Evolutionary conservation across 2,113 vertebrate genomes (phyloP).

Genomic region (Petaurus breviceps): DNA sequence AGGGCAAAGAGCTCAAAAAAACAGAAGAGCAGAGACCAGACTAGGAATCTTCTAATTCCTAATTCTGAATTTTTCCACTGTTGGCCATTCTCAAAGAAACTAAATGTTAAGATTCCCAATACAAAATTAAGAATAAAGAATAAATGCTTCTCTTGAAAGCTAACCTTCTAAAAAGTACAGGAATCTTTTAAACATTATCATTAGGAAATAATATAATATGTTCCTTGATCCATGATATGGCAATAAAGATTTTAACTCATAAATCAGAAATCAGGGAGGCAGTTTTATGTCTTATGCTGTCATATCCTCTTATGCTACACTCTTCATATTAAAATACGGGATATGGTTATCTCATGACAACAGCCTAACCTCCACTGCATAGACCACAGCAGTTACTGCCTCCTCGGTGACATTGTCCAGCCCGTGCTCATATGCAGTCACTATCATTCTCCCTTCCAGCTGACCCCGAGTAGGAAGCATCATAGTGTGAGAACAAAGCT

Average conservation of each 20-base stretch:
- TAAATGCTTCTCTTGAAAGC: neutral
- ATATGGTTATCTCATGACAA: neutral
- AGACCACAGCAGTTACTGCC: slow-evolving; percentile 89
- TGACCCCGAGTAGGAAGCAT: slow-evolving; percentile 94
- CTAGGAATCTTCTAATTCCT: neutral
- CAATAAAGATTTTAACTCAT: neutral
- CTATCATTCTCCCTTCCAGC: slow-evolving; percentile 97
- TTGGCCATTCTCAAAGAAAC: neutral
- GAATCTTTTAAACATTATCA: neutral
- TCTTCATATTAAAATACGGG: neutral
- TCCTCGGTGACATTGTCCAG: slow-evolving; percentile 96
- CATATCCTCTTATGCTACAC: neutral
- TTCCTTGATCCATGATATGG: neutral
- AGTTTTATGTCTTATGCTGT: neutral
- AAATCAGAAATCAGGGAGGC: neutral
- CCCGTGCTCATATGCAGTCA: slow-evolving; percentile 95
- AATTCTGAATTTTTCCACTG: neutral
- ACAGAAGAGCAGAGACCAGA: neutral
- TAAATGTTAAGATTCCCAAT: neutral
- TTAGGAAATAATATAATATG: neutral
- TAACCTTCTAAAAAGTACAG: neutral
- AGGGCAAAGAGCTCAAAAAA: neutral
- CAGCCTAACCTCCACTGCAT: slow-evolving; percentile 92
- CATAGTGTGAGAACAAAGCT: slow-evolving; percentile 95
- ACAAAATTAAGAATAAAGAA: neutral